phyloP scores from a whole-genome alignment of 2,888 invertebrate species.

The Leptopilina drosophilae region DNA sequence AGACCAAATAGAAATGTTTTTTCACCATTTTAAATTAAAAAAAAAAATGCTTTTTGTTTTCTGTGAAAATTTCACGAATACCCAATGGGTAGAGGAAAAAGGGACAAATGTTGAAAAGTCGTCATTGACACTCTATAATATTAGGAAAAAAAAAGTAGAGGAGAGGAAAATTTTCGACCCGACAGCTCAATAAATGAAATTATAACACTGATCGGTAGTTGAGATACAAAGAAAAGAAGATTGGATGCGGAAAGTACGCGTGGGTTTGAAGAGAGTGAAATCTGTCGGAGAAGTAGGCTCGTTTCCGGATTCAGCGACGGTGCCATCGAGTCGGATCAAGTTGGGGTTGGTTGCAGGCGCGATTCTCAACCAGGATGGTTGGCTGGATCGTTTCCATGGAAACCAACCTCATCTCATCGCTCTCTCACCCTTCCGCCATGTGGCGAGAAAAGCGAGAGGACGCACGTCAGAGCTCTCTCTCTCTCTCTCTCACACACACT shows the following conservation, averaged over 20 bases:
- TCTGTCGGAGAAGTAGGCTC: conserved; percentile 39
- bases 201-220: not conserved
- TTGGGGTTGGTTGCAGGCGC: conserved; percentile 40
- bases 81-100: no score
- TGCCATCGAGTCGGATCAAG: conserved; percentile 37
- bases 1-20: no score
- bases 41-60: no score
- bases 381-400: conserved; percentile 66
- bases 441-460: not conserved
- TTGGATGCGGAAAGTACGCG: not conserved
- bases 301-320: conserved; percentile 39
- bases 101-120: no score
- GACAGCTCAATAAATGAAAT: conserved; percentile 8
- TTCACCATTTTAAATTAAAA: no score
- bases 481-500: no score
- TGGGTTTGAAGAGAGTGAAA: conserved; percentile 21
- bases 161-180: not conserved
- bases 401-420: conserved; percentile 54
- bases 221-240: conserved; percentile 21
- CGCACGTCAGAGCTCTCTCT: no score
- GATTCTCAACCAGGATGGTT: conserved; percentile 44
- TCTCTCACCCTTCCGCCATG: conserved; percentile 42
- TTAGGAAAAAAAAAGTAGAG: no score
- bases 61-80: no score
- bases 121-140: no score